Base-by-base conservation (phyloP, 2,888 invertebrate genomes). In the Thalpophila matura region DNA sequence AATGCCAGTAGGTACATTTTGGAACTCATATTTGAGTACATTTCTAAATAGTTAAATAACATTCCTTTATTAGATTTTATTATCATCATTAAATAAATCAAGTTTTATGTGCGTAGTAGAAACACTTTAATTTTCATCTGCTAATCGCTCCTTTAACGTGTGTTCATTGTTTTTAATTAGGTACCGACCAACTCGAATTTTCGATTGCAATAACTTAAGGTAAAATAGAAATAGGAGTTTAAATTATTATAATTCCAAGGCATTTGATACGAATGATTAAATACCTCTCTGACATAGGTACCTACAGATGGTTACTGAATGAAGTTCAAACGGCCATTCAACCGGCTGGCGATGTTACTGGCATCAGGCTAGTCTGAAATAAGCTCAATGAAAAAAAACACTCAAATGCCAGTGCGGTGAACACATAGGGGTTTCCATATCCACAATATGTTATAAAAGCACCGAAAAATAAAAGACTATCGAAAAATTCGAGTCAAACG, bases 401-500 rank as follows among this genome's bases (percentile, higher is more conserved):
- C 40, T 50, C 66, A 18, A 50, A 66, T 68, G 26, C 29, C 38
- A 31, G 29, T 45, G 45, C 54, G 29, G 49, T 31, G 49, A 66
- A 49, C 31, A 24, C 45, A 66, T 37, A 16, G 46, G 31, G 37
- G 43, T 45, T 62, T 54, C 37, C 50, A 55, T 74, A 67, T 67
- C 60, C 53, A 67, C 74, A 60, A 74, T 74, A 55, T 60, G 70
- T 74, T 59, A 74, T 67, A 69, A 68, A 74, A 56, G 24, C 29
- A 31, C 37, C 37, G 14, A 20, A 47, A 70, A 74, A 67, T 58
- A 60, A 66, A 40, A 49, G 6, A 20, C n/a, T 29, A 58, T 27
- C 12, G 16, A 29, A 51, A 54, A 55, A 65, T 20, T 42, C 6
- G 37, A 59, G 22, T 53, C 29, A 53, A 50, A 67, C 53, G 53